Percentiles rank a stretch among this genome's conserved stretches.
phyloP scores from a whole-genome alignment of 2,113 vertebrate species.

The Caranx melampygus region DNA sequence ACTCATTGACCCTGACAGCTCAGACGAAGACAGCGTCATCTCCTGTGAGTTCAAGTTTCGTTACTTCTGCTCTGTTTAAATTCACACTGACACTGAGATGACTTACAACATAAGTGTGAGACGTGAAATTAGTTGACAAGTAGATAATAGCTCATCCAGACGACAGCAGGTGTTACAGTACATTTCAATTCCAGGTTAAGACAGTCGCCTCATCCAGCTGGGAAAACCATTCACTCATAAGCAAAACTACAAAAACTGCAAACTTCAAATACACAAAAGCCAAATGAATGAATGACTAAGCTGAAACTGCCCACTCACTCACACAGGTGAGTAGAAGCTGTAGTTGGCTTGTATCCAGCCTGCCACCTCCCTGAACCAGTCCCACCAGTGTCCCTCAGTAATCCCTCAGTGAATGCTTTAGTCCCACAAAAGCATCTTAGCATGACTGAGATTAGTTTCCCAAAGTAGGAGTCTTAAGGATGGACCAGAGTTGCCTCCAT shows the following conservation, averaged over 20 bases:
- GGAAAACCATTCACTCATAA: not conserved
- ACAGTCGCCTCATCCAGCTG: not conserved
- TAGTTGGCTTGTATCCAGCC: too few relatives aligned
- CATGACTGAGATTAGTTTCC: too few relatives aligned
- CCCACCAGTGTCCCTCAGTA: too few relatives aligned
- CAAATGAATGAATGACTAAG: not conserved
- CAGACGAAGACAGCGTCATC: slow-evolving; percentile 88
- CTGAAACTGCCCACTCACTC: not conserved
- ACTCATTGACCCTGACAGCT: slow-evolving; percentile 91
- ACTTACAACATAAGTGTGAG: not conserved
- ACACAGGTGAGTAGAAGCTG: too few relatives aligned
- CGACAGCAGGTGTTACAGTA: slow-evolving; percentile 1
- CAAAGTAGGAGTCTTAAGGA: not conserved
- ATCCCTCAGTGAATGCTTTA: too few relatives aligned
- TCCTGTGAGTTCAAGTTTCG: slow-evolving; percentile 83
- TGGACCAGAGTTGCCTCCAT: not conserved
- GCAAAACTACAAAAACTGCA: not conserved
- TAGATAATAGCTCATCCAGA: not conserved
- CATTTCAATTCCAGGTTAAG: slow-evolving; percentile 27
- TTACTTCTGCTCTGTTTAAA: not conserved
- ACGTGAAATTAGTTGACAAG: not conserved
- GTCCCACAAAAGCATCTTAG: too few relatives aligned
- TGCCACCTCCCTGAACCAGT: too few relatives aligned
- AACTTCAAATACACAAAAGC: not conserved
- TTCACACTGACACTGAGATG: not conserved